Base-by-base conservation (phyloP, 2,797 vertebrate genomes). In the Sparus aurata region DNA sequence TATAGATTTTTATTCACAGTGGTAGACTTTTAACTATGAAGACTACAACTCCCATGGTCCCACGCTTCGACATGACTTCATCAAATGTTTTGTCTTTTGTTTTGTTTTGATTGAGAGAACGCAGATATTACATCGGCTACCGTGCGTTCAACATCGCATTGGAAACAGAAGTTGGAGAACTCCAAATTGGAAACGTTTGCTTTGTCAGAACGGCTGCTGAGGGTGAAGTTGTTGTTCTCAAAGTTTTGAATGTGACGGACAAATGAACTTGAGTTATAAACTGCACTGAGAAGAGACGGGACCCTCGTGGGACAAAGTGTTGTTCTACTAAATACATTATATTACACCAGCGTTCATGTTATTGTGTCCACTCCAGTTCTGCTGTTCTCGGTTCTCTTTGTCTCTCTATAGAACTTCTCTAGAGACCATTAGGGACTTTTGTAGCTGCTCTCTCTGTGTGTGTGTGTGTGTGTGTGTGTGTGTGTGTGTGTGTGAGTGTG, bases 381-480 rank as follows among this genome's bases (percentile, higher is more conserved):
- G 20, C 65, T 69, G 57, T 52, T 64, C 53, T 70, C n/a, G 62
- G 17, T 55, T 64, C 15, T 30, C 43, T 59, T 49, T 69, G 45
- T 80, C 46, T 46, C 60, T 27, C 34, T 27, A 1, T 3, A 38
- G 58, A 17, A 16, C 58, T 25, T 34, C 63, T 72, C 71, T 25
- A 18, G 64, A 73, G 57, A 73, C 64, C 57, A 57, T 4, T 27
- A 27, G 34, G 46, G 47, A 13, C 41, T 25, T 58, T 47, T 38
- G 57, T 34, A 45, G 23, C 25, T 46, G 54, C 30, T 20, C 52
- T 71, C 47, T 58, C 30, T 46, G 20, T 52, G 63, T 59, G 63
- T 50, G 53, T 71, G 68, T 20, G 58, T 52, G 45, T 23, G 34
- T 73, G 52, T 71, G 47, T 58, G 30, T 46, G 20, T 52, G 63